Conservation (phyloP, 2,113 vertebrate species). For the Carassius carassius region DNA sequence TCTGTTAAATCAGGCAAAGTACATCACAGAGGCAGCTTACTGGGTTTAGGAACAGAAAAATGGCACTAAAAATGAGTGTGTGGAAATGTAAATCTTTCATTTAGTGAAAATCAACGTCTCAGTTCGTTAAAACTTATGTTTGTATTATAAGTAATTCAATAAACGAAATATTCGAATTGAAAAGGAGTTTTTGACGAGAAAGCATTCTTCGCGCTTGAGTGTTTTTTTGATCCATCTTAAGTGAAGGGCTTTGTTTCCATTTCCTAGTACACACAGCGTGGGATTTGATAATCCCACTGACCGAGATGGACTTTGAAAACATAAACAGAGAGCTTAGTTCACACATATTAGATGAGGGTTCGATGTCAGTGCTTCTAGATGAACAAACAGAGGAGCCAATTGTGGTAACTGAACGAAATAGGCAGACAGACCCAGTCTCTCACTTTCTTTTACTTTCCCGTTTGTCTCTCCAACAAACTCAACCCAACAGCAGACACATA, state of each 20-base stretch:
- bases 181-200: background rate
- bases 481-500: background rate
- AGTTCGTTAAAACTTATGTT: background rate
- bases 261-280: background rate
- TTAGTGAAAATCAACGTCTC: background rate
- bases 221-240: background rate
- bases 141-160: background rate
- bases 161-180: background rate
- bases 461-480: background rate
- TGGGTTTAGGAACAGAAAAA: background rate
- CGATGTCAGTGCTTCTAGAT: conserved; percentile 10
- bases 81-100: background rate
- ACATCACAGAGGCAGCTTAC: background rate
- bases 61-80: background rate
- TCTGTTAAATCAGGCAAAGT: background rate
- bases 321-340: conserved; percentile 23
- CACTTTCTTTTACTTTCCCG: background rate
- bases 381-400: background rate
- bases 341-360: conserved; percentile 24
- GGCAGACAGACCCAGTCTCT: background rate
- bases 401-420: background rate
- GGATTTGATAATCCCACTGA: conserved; percentile 15
- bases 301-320: conserved; percentile 25
- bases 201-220: background rate
- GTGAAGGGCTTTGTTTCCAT: conserved; percentile 30